phyloP scores from a whole-genome alignment of 2,113 vertebrate species.

The Zosterops hypoxanthus region DNA sequence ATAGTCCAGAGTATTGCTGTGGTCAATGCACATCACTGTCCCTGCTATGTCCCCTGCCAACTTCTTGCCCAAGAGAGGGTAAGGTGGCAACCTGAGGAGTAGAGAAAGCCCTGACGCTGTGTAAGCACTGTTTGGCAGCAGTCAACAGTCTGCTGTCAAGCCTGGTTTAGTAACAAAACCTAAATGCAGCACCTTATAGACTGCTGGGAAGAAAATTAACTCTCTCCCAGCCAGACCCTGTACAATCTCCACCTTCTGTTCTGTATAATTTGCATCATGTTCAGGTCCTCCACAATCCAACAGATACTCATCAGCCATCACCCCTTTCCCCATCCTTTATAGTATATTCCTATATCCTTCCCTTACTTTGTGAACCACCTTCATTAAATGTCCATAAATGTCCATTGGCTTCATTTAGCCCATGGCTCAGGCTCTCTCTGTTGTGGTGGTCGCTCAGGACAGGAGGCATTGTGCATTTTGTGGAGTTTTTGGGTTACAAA shows the following conservation, averaged over 20 bases:
- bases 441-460: not conserved
- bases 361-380: not conserved
- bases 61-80: not conserved
- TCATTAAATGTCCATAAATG: not conserved
- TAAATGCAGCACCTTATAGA: not conserved
- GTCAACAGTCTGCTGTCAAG: not conserved
- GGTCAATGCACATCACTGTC: not conserved
- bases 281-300: not conserved
- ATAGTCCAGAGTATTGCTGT: not conserved
- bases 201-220: not conserved
- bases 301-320: not conserved
- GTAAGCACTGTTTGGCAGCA: not conserved
- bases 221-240: not conserved
- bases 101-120: not conserved
- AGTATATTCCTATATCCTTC: not conserved
- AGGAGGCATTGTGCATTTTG: not conserved
- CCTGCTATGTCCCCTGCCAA: not conserved
- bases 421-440: not conserved
- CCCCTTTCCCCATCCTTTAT: fast-evolving
- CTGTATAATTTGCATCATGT: not conserved
- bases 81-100: not conserved
- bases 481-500: not conserved
- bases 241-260: not conserved
- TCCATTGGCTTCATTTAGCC: not conserved
- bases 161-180: not conserved